phyloP scores from a whole-genome alignment of 2,113 vertebrate genomes.

The Heterotilapia buettikoferi region DNA sequence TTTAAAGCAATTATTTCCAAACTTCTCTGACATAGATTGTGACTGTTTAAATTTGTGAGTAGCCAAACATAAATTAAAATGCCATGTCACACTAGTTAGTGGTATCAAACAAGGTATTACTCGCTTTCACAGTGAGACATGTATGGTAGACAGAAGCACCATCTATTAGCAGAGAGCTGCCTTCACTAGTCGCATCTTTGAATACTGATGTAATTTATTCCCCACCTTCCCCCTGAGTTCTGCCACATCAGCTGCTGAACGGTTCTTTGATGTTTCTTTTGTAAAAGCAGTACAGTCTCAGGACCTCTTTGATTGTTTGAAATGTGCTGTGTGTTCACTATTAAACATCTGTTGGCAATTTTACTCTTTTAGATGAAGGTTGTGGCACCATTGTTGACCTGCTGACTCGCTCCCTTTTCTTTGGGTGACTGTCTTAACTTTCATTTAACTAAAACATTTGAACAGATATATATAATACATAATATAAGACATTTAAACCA shows the following conservation, averaged over 20 bases:
- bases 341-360: slow-evolving; percentile 55
- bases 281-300: slow-evolving; percentile 53
- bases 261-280: slow-evolving; percentile 61
- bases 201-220: slow-evolving; percentile 61
- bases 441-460: not conserved
- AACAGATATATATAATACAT: not conserved
- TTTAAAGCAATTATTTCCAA: not conserved
- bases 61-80: not conserved
- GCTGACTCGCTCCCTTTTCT: not conserved
- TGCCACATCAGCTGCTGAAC: slow-evolving; percentile 62
- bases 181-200: slow-evolving; percentile 22
- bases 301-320: slow-evolving; percentile 59
- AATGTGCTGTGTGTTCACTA: slow-evolving; percentile 59
- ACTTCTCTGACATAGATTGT: not conserved
- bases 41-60: not conserved
- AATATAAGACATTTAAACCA: not conserved
- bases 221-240: slow-evolving; percentile 37
- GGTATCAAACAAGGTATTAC: not conserved
- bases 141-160: not conserved
- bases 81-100: not conserved
- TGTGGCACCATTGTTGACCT: slow-evolving; percentile 22
- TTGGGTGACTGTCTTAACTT: not conserved
- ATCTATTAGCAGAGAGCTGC: slow-evolving; percentile 26
- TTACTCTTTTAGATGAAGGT: slow-evolving; percentile 27
- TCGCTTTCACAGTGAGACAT: not conserved